Conservation (phyloP, 2,797 vertebrate species). For the Aratinga solstitialis region DNA sequence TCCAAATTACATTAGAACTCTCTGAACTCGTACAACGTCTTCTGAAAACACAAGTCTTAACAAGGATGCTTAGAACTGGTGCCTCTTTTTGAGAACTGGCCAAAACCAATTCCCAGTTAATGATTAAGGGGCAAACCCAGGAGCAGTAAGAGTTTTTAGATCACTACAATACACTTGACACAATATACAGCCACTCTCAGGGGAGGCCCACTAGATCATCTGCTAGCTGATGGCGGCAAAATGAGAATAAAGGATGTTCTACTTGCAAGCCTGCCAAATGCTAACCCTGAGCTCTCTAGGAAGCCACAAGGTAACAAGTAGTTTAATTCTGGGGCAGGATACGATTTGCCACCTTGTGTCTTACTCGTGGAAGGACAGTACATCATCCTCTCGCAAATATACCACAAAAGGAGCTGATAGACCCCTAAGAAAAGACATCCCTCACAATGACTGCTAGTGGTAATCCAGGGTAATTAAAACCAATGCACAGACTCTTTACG, state of each 20-base stretch:
- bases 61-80: rapidly evolving
- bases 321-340: not conserved
- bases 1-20: not conserved
- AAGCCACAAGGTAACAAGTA: not conserved
- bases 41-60: not conserved
- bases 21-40: not conserved
- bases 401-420: not conserved
- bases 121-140: not conserved
- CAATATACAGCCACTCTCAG: not conserved
- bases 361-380: not conserved
- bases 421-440: not conserved
- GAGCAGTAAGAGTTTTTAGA: not conserved
- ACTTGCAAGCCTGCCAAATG: not conserved
- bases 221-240: not conserved
- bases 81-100: not conserved
- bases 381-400: not conserved
- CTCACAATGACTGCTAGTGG: not conserved
- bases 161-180: not conserved
- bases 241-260: not conserved
- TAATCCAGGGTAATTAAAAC: not conserved
- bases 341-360: not conserved
- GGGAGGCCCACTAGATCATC: not conserved
- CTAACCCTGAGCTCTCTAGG: not conserved
- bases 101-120: not conserved
- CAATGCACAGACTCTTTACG: not conserved